Evolutionary conservation across 2,888 invertebrate genomes (phyloP).

Genomic region (Acleris sparsana): DNA sequence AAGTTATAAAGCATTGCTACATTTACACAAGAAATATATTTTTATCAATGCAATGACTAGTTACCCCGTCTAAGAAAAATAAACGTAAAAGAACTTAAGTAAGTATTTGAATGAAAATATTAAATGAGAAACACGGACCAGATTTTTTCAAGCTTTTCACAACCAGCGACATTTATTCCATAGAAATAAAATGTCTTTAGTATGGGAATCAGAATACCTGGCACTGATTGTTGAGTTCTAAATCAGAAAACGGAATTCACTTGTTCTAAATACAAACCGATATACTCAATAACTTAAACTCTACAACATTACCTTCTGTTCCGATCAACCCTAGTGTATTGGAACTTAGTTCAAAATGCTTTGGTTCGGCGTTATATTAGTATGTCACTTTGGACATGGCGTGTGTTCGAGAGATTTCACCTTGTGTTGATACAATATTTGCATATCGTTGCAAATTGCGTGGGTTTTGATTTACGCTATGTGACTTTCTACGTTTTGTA

Average conservation of each 20-base stretch:
- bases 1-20: too few species aligned
- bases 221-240: background rate
- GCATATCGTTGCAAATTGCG: slow-evolving; percentile 26
- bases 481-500: slow-evolving; percentile 1
- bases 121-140: too few species aligned
- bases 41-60: too few species aligned
- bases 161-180: too few species aligned
- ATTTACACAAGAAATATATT: too few species aligned
- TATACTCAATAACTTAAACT: slow-evolving; percentile 15
- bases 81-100: too few species aligned
- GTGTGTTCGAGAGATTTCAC: slow-evolving; percentile 27
- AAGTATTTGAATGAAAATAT: too few species aligned
- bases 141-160: too few species aligned
- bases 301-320: background rate
- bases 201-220: too few species aligned
- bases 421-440: slow-evolving; percentile 29
- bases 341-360: slow-evolving; percentile 4
- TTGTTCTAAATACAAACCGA: slow-evolving; percentile 12
- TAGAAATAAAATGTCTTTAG: too few species aligned
- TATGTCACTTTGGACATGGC: background rate
- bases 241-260: slow-evolving; percentile 2
- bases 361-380: background rate
- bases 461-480: slow-evolving; percentile 24
- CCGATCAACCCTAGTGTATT: background rate
- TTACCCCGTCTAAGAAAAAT: too few species aligned